Conservation (phyloP, 2,888 invertebrate species). For the Sarcophaga variegata region DNA sequence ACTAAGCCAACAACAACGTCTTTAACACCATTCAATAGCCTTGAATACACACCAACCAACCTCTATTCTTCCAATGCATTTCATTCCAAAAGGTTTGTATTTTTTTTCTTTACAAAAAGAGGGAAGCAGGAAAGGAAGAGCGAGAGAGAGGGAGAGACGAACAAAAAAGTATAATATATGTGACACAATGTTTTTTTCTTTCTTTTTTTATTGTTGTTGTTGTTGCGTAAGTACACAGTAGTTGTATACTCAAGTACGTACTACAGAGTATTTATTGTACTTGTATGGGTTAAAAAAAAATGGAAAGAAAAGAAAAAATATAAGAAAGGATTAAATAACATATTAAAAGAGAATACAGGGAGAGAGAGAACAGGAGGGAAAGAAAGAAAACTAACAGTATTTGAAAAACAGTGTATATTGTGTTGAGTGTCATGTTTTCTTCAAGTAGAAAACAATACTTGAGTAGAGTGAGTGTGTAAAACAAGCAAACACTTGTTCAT, state of each 20-base stretch:
- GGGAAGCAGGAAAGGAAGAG: too few relatives aligned
- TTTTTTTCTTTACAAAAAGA: neutral
- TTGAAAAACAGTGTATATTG: neutral
- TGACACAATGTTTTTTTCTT: neutral
- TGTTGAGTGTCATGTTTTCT: neutral
- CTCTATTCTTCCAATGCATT: neutral
- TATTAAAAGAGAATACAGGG: neutral
- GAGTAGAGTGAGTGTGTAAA: conserved; percentile 23
- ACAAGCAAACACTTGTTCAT: conserved; percentile 32
- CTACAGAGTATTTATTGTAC: neutral
- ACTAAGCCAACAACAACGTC: conserved; percentile 9
- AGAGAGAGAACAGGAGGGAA: neutral
- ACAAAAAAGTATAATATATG: neutral
- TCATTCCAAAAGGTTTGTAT: neutral
- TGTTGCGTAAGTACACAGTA: neutral
- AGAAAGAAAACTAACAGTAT: neutral
- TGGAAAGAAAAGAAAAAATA: neutral
- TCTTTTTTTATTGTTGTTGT: neutral
- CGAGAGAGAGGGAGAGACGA: too few relatives aligned
- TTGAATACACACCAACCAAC: neutral
- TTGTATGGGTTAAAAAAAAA: neutral
- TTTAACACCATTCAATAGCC: conserved; percentile 13
- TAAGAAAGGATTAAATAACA: conserved; percentile 60
- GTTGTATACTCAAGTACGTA: neutral
- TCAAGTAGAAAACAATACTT: conserved; percentile 50